Evolutionary conservation across 2,888 invertebrate species (phyloP), one percentile per base, ranked within the genome.

Genomic region (Thymelicus sylvestris): DNA sequence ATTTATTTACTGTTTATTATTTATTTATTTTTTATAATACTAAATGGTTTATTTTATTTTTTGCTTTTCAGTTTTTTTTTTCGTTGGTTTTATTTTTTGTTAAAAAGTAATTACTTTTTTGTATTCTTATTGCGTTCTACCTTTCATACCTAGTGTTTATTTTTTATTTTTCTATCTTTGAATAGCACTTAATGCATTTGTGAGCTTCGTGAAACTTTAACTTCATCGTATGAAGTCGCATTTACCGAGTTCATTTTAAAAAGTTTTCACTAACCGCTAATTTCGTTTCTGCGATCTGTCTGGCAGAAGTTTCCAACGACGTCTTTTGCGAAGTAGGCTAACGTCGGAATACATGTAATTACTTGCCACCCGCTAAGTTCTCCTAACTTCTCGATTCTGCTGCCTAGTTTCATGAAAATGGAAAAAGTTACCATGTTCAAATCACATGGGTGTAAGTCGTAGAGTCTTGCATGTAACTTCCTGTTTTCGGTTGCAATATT

Each of bases 291-390:
- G 71, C 73, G 71, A 74, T 60, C 72, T 73, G 77, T 77, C 74
- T 63, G 65, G 69, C 71, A 60, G 71, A 75, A 77, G 75, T 79
- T 75, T 65, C 39, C 39, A 69, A 64, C 71, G 65, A 64, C 70
- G 67, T 71, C 74, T 75, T 77, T 78, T 76, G 75, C 75, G 73
- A 73, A 74, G 75, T 78, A 73, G 77, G 75, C 80, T 80, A 80
- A 82, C 78, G 80, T 82, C 78, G 85, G 83, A 88, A 87, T 87
- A 87, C 83, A 86, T 89, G 88, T 91, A 89, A 91, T 91, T 91
- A 91, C 88, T 90, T 86, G 86, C 81, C 75, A 82, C 81, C 84
- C 84, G 86, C 87, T 89, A 19, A 19, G 90, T 81, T 85, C 73
- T n/a, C n/a, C n/a, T 62, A 86, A 89, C 81, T 87, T 89, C 82